Conservation (phyloP, 92 coral and sea anemone species). For the Porites lobata region DNA sequence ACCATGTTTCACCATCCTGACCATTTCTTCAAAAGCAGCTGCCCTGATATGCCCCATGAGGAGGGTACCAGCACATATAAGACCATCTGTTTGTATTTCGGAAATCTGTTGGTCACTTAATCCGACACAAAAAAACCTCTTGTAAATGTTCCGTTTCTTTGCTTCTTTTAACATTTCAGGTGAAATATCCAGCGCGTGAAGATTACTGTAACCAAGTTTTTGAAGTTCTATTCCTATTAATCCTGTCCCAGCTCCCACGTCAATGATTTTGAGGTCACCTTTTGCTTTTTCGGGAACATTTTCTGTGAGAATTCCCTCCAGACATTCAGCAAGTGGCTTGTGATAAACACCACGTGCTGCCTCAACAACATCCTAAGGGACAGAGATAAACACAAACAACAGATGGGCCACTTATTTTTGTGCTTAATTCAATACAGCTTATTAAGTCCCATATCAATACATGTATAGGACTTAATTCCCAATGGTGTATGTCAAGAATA, state of each 20-base stretch:
- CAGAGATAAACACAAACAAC: neutral
- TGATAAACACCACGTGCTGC: neutral
- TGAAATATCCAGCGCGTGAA: conserved; percentile 38
- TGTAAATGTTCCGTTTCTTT: conserved; percentile 12
- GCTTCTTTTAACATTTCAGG: conserved; percentile 32
- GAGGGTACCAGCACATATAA: conserved; percentile 1
- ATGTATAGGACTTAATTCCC: too few relatives aligned
- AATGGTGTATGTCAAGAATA: too few relatives aligned
- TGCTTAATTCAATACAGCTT: too few relatives aligned
- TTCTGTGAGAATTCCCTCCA: neutral
- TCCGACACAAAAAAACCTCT: conserved; percentile 13
- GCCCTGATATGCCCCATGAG: neutral
- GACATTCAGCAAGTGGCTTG: neutral
- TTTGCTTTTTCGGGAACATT: neutral
- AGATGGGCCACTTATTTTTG: too few relatives aligned
- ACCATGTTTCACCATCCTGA: conserved; percentile 23
- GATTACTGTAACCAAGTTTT: conserved; percentile 14
- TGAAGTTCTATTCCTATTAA: conserved; percentile 6
- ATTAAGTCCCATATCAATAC: too few relatives aligned
- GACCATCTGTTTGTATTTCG: conserved; percentile 15
- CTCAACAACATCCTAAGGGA: neutral
- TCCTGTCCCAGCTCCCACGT: neutral
- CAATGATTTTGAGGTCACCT: neutral
- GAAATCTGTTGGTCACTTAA: neutral
- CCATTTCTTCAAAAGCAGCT: conserved; percentile 7